A percentile compares a stretch with the other conserved stretches of the same genome.
Evolutionary conservation across 1,140 invertebrate genomes (phyloP).

Genomic region (Drosophila serrata): DNA sequence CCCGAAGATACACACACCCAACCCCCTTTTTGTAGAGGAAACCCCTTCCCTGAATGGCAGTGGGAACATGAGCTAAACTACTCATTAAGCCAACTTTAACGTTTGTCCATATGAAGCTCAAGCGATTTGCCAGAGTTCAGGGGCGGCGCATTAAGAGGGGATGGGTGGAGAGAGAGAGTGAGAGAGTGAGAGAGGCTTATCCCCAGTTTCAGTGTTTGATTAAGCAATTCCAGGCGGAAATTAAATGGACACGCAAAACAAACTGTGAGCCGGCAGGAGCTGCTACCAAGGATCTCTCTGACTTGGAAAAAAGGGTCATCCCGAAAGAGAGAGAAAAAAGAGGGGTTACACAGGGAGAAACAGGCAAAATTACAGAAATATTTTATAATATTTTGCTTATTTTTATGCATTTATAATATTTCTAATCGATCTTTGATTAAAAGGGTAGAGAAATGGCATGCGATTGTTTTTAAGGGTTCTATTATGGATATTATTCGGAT

Average conservation of each 20-base stretch:
- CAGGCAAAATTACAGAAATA: not conserved
- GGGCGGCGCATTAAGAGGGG: not conserved
- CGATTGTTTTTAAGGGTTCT: too few species aligned
- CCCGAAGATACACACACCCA: slow-evolving; percentile 8
- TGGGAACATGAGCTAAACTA: slow-evolving; percentile 62
- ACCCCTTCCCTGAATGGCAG: slow-evolving; percentile 8
- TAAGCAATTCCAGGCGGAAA: slow-evolving; percentile 82
- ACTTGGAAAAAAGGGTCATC: slow-evolving; percentile 60
- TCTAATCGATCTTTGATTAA: not conserved
- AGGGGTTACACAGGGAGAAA: not conserved
- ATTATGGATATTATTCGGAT: too few species aligned
- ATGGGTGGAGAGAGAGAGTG: not conserved
- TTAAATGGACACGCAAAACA: slow-evolving; percentile 84
- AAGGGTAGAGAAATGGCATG: not conserved
- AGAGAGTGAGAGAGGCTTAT: slow-evolving; percentile 29
- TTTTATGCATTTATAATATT: not conserved
- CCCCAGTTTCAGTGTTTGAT: slow-evolving; percentile 70
- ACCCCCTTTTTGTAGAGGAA: not conserved
- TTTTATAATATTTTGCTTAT: not conserved
- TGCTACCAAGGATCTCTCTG: slow-evolving; percentile 29
- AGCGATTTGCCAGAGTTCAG: slow-evolving; percentile 52
- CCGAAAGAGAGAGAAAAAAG: not conserved
- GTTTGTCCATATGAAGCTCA: slow-evolving; percentile 29
- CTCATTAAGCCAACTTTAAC: slow-evolving; percentile 72
- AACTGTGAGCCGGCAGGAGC: slow-evolving; percentile 46